Conservation (phyloP, 92 coral and sea anemone genomes). For the Heliopora coerulea region DNA sequence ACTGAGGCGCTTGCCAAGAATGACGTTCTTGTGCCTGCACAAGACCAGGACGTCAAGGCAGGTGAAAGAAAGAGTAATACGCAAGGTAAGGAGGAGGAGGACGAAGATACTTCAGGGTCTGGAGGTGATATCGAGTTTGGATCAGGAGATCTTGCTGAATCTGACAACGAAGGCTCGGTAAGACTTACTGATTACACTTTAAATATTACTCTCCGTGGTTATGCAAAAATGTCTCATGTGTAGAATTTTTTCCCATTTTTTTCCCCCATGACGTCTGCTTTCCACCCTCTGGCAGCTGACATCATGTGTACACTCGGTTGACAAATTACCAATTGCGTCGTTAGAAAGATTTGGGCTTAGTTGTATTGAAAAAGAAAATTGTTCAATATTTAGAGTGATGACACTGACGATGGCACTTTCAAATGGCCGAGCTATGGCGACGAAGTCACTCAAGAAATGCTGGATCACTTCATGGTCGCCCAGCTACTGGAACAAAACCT, state of each 20-base stretch:
- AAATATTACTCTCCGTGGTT: no score
- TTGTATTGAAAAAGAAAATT: neutral
- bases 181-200: no score
- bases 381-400: constrained; percentile 48
- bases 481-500: constrained; percentile 95
- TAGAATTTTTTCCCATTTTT: no score
- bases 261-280: no score
- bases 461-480: constrained; percentile 89
- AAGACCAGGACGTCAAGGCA: constrained; percentile 12
- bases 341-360: no score
- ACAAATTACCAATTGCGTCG: no score
- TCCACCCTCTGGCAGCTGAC: no score
- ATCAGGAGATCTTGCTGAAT: constrained; percentile 29
- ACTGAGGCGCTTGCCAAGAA: constrained; percentile 37
- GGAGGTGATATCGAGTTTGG: constrained; percentile 39
- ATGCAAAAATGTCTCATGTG: no score
- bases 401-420: constrained; percentile 43
- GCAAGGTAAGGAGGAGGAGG: constrained; percentile 9
- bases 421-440: constrained; percentile 83
- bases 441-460: constrained; percentile 85
- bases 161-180: constrained; percentile 32
- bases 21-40: neutral
- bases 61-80: constrained; percentile 30
- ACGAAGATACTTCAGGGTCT: constrained; percentile 8
- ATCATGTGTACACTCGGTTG: no score